Evolutionary conservation across 2,888 invertebrate genomes (phyloP).

Genomic region (Netelia virgata): DNA sequence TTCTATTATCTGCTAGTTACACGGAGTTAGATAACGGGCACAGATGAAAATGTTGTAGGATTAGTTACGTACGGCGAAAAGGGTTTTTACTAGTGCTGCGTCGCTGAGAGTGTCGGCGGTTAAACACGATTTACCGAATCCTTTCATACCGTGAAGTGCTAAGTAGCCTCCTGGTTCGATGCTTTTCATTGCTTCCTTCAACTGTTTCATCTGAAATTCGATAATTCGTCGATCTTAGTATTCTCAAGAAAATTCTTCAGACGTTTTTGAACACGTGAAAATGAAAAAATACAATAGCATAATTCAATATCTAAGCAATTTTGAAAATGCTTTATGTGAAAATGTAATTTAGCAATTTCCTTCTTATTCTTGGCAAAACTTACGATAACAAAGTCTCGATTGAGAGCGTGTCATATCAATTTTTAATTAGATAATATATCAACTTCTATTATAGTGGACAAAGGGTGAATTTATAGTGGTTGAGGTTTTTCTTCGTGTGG

Average conservation of each 20-base stretch:
- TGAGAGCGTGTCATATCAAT: slow-evolving; percentile 52
- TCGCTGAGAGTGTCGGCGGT: slow-evolving; percentile 88
- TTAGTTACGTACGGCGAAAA: slow-evolving; percentile 85
- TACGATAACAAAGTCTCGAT: slow-evolving; percentile 55
- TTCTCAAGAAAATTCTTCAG: neutral
- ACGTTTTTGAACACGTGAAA: neutral
- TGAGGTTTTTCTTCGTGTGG: neutral
- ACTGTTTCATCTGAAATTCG: slow-evolving; percentile 85
- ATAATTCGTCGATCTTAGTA: neutral
- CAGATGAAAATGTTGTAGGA: slow-evolving; percentile 39
- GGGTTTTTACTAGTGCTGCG: slow-evolving; percentile 85
- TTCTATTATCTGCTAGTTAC: neutral
- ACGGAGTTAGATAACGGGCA: slow-evolving; percentile 49
- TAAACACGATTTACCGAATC: slow-evolving; percentile 90
- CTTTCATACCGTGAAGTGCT: slow-evolving; percentile 91
- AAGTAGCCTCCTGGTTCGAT: slow-evolving; percentile 87
- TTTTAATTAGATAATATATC: slow-evolving; percentile 34
- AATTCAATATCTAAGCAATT: neutral
- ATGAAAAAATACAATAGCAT: slow-evolving; percentile 8
- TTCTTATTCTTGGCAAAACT: slow-evolving; percentile 29
- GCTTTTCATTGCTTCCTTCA: slow-evolving; percentile 85
- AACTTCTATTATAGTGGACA: neutral
- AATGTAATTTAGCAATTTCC: neutral
- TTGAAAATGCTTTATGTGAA: neutral
- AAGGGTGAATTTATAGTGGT: slow-evolving; percentile 2